Evolutionary conservation across 1,140 invertebrate species (phyloP).

Genomic region (Idris sp.): DNA sequence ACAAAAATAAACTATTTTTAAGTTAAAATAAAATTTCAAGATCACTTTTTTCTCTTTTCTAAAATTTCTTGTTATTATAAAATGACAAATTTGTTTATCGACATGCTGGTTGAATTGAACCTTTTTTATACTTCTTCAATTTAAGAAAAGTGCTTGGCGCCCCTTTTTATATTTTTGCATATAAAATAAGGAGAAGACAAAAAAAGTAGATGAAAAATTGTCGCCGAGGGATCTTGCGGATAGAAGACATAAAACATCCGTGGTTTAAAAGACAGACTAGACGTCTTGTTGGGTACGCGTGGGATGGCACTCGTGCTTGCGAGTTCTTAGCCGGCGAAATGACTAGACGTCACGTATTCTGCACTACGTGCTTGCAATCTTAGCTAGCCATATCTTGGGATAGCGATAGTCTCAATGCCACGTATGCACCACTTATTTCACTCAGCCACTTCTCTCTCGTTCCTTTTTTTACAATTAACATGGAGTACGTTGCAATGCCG

Average conservation of each 20-base stretch:
- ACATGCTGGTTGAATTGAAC: too few species aligned
- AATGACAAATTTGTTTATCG: too few species aligned
- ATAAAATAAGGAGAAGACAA: conserved; percentile 20
- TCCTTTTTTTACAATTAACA: conserved; percentile 27
- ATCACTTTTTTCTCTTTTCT: too few species aligned
- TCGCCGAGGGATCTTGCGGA: background rate
- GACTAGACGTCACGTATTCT: conserved; percentile 37
- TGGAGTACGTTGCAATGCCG: conserved; percentile 21
- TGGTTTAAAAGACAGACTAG: conserved; percentile 38
- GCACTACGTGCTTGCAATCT: conserved; percentile 46
- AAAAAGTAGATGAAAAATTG: conserved; percentile 22
- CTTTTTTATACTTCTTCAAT: too few species aligned
- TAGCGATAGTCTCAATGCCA: conserved; percentile 26
- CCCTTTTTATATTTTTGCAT: conserved; percentile 1
- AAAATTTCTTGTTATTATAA: too few species aligned
- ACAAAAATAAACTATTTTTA: too few species aligned
- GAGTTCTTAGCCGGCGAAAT: conserved; percentile 28
- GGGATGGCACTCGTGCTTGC: conserved; percentile 17
- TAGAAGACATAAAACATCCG: conserved; percentile 25
- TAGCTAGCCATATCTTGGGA: conserved; percentile 15
- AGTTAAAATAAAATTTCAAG: too few species aligned
- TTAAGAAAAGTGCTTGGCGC: background rate
- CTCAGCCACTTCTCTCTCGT: conserved; percentile 7
- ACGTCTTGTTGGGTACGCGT: conserved; percentile 21
- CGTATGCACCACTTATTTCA: conserved; percentile 33